Conservation (phyloP, 1,140 invertebrate genomes). For the Bombus vancouverensis region DNA sequence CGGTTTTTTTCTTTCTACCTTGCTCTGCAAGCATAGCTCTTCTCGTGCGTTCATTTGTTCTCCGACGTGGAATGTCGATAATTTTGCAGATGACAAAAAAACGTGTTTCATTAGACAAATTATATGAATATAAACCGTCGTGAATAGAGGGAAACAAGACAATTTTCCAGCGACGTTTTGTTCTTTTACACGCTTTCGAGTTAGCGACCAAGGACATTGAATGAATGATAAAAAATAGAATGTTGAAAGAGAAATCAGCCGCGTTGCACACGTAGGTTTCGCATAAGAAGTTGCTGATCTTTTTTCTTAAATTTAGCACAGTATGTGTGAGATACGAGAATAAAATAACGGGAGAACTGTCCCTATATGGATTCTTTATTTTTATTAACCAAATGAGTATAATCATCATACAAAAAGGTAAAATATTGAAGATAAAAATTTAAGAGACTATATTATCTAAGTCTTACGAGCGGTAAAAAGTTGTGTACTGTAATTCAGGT, state of each 20-base stretch:
- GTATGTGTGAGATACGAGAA: background rate
- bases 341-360: background rate
- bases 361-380: conserved; percentile 25
- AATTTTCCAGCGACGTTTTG: background rate
- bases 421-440: conserved; percentile 57
- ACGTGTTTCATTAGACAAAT: background rate
- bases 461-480: conserved; percentile 45
- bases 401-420: conserved; percentile 54
- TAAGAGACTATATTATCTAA: conserved; percentile 53
- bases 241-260: conserved; percentile 15
- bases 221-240: conserved; percentile 7
- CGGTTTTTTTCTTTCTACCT: background rate
- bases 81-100: background rate
- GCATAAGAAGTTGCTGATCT: background rate
- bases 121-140: background rate
- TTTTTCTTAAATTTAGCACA: background rate
- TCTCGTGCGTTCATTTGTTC: background rate
- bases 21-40: background rate
- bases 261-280: background rate
- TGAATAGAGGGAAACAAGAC: background rate
- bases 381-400: conserved; percentile 42
- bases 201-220: background rate
- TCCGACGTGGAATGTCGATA: background rate
- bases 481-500: conserved; percentile 70
- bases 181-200: background rate